Percentiles rank a stretch among this genome's conserved stretches.
phyloP scores from a whole-genome alignment of 2,797 vertebrate genomes.

The Gobionotothen gibberifrons region DNA sequence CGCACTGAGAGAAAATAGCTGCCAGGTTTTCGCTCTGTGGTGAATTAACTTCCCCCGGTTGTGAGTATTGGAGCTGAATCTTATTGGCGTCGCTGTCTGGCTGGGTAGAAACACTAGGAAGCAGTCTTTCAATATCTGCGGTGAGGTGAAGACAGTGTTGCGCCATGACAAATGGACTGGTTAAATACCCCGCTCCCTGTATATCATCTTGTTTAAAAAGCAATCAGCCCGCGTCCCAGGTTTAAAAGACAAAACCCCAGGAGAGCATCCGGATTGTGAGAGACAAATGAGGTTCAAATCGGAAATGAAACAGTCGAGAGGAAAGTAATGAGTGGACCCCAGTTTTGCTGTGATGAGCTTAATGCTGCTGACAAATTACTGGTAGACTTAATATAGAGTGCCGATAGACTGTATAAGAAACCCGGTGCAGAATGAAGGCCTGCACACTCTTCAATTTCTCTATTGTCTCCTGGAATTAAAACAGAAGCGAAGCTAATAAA shows the following conservation, averaged over 20 bases:
- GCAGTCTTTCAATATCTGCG: slow-evolving; percentile 34
- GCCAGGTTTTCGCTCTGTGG: slow-evolving; percentile 41
- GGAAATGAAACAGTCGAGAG: slow-evolving; percentile 62
- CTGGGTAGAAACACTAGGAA: slow-evolving; percentile 37
- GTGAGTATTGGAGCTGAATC: slow-evolving; percentile 40
- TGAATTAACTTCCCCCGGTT: slow-evolving; percentile 42
- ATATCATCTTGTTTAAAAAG: slow-evolving; percentile 70
- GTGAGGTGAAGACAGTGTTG: slow-evolving; percentile 27
- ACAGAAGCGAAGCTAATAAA: slow-evolving; percentile 41
- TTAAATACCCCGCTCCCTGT: slow-evolving; percentile 57
- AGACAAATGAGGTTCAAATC: slow-evolving; percentile 72
- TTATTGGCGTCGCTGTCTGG: slow-evolving; percentile 36
- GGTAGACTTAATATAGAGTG: slow-evolving; percentile 38
- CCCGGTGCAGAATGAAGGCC: neutral
- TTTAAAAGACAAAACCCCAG: slow-evolving; percentile 48
- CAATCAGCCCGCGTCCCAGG: slow-evolving; percentile 60
- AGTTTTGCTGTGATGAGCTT: slow-evolving; percentile 57
- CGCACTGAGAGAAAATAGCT: slow-evolving; percentile 34
- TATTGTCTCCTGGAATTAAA: slow-evolving; percentile 46
- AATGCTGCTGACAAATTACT: slow-evolving; percentile 60
- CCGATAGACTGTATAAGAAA: slow-evolving; percentile 33
- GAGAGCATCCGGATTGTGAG: slow-evolving; percentile 42
- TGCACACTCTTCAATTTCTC: slow-evolving; percentile 1
- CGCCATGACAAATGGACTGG: slow-evolving; percentile 54
- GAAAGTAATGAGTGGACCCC: slow-evolving; percentile 57